A percentile compares a stretch with the other conserved stretches of the same genome.
Conservation (phyloP, 2,113 vertebrate species). For the Saccopteryx leptura region DNA sequence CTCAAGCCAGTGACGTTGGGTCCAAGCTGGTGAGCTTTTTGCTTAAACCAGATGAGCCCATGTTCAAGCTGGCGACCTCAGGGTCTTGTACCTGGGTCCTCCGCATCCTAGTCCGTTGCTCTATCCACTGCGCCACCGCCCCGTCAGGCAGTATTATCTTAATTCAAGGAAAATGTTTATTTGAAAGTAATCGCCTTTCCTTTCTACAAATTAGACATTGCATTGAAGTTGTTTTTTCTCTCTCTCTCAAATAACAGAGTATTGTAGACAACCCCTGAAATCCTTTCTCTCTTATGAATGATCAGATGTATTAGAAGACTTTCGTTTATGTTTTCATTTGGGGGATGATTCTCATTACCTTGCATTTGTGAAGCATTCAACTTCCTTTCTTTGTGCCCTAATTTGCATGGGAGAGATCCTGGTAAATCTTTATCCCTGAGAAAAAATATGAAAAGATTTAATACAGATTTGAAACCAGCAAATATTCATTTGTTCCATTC, state of each 20-base stretch:
- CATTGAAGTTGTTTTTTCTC: neutral
- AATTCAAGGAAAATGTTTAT: neutral
- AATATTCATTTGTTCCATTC: neutral
- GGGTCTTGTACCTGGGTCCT: too few species aligned
- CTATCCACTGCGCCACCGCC: too few species aligned
- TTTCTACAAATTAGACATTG: neutral
- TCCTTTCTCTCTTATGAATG: neutral
- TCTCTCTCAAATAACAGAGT: neutral
- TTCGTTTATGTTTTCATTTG: neutral
- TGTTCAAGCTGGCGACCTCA: too few species aligned
- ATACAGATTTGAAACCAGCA: neutral
- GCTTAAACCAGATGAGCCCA: too few species aligned
- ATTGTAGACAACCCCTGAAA: neutral
- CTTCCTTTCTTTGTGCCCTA: slow-evolving; percentile 59
- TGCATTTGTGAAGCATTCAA: slow-evolving; percentile 72
- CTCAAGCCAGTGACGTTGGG: too few species aligned
- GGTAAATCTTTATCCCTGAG: slow-evolving; percentile 69
- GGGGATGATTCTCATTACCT: slow-evolving; percentile 71
- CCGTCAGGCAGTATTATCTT: neutral
- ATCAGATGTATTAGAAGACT: neutral
- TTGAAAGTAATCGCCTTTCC: slow-evolving; percentile 2
- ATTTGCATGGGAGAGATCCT: slow-evolving; percentile 17
- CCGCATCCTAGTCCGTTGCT: too few species aligned
- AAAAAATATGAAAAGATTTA: slow-evolving; percentile 47
- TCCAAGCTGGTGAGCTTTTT: too few species aligned